Base-by-base conservation (phyloP, 2,888 invertebrate genomes). In the Acanthosoma haemorrhoidale region DNA sequence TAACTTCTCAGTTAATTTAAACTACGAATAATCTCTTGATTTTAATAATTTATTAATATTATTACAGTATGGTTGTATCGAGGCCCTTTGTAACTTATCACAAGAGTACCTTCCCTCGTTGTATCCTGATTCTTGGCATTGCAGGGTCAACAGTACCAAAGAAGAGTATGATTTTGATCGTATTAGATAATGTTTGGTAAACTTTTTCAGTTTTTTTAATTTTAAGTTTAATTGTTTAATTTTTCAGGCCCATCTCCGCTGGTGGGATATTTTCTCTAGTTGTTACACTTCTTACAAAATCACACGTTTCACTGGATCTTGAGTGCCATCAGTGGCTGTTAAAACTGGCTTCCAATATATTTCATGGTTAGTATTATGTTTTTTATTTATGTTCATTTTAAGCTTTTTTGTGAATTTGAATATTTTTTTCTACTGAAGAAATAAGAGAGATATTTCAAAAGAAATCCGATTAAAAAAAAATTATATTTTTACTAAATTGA, bases 51-150 rank as follows among this genome's bases (percentile, higher is more conserved):
- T n/a, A n/a, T n/a, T n/a, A n/a, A n/a, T n/a, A n/a, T 43, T 1
- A 43, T 81, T 79, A 72, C 76, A 87, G 83, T 83, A 82, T 76
- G 89, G 90, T 0, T 87, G 86, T 76, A 84, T 86, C 76, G 86
- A 90, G 79, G 85, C 91, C 0, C 80, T 94, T 1, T 85, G 85
- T 75, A 78, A 83, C 4, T 79, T 94, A 36, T 87, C 89, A 60
- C 83, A 83, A 61, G 81, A 81, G 21, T 93, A 88, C 80, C 83
- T 86, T 0, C 88, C 90, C 2, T 88, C 88, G 75, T 80, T 84
- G 18, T 88, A 90, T 77, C 80, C 83, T 8, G 83, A 83, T 18
- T 85, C 89, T 0, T 94, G 91, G 87, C 83, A 84, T 72, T 87
- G 86, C 51, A 72, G 73, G 15, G 69, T 66, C 61, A 67, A 29